Base-by-base conservation (phyloP, 1,140 invertebrate species). In the Zaprionus davidi region DNA sequence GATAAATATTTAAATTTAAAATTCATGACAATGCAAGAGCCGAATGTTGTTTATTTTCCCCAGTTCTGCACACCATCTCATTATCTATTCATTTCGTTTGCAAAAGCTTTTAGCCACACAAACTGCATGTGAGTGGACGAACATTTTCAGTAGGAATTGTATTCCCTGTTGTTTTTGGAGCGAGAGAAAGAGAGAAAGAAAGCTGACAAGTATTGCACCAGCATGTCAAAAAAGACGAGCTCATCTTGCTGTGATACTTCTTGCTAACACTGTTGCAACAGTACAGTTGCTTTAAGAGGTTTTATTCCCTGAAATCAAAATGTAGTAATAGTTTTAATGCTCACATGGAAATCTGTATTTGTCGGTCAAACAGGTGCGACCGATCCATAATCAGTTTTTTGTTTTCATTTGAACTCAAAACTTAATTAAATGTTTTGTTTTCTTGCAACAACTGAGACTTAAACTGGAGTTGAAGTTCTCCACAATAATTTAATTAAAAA, bases 1-100 rank as follows among this genome's bases (percentile, higher is more conserved):
- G 36, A 20, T 66, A 41, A 44, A 57, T 66, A 66, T 44, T 57
- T 66, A 24, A 57, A 56, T 44, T 66, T 66, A n/a, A 31, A 67
- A 57, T 67, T 58, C 36, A 41, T 13, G 38, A 58, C 65, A 67
- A 67, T 66, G 24, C 24, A 17, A 66, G 24, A 28, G 51, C 15
- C 15, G 38, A 65, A 55, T 65, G 28, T 13, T 55, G 49, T 38
- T 65, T 51, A 51, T 34, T 28, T 56, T 44, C n/a, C 31, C 7
- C 20, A 26, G 28, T 55, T 65, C 46, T 55, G 13, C 63, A 20
- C 63, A 41, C 20, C 34, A 56, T 65, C 51, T 28, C 24, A 28
- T 65, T 31, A 67, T 26, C 56, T 67, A 67, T 67, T 67, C 38
- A 67, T 31, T 38, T 44, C 44, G 41, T 49, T 49, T 49, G 55